Evolutionary conservation across 2,888 invertebrate species (phyloP), one percentile per base, ranked within the genome.

Genomic region (Drosophila kambysellisi): DNA sequence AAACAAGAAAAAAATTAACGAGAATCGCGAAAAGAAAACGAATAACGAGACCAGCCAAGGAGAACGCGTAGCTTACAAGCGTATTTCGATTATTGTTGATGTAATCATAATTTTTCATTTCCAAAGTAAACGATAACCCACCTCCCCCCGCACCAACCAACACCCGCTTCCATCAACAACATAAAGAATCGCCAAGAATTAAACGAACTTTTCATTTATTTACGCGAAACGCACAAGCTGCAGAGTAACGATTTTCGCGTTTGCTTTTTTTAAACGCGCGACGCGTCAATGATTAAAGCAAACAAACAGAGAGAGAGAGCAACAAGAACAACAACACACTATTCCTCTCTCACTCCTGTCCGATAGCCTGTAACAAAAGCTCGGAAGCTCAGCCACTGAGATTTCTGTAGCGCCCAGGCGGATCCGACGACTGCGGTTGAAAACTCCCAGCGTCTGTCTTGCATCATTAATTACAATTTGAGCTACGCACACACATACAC

Each of bases 91-190:
- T 87, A 86, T 88, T 87, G 90, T 87, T 89, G 86, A 89, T 87
- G 86, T 87, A 87, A 87, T 87, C 86, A 87, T 87, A 87, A 87
- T 87, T 87, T 87, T 90, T 89, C 90, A 87, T 90, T 87, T 85
- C 88, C 86, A 90, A 88, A 89, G 83, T 87, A 88, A 90, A 89
- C 88, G 90, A 88, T 85, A 46, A 76, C 53, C 58, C 53, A 46
- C 60, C 33, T 37, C n/a, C 9, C 54, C 17, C 52, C 41, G 8
- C 8, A 17, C 8, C 17, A 17, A 4, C 9, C 12, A 11, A 37
- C 30, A 9, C 8, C 39, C 8, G 41, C 48, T 37, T 33, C 25
- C 30, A 50, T 60, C 65, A 53, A 57, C 61, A 71, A 65, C 68
- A 79, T 84, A 82, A 84, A 81, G 83, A 87, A 84, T 82, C 72